Conservation (phyloP, 2,113 vertebrate species). For the Labrus mixtus region DNA sequence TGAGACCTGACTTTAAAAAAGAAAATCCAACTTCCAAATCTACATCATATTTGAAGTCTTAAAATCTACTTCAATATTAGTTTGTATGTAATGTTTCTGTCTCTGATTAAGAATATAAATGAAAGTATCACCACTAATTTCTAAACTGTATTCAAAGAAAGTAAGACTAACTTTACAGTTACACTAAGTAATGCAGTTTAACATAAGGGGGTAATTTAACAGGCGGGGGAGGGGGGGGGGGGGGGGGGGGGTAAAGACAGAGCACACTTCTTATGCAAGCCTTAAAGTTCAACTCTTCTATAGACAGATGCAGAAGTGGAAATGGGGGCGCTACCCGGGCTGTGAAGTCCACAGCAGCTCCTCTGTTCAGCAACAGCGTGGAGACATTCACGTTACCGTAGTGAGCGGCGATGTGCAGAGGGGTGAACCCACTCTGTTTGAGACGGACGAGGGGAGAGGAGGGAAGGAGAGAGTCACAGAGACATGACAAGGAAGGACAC, state of each 20-base stretch:
- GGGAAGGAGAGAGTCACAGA: conserved; percentile 26
- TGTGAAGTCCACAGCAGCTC: conserved; percentile 97
- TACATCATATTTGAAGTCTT: not conserved
- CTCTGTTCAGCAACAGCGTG: conserved; percentile 96
- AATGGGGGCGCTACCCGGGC: conserved; percentile 87
- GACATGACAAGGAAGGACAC: not conserved
- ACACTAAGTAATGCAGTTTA: not conserved
- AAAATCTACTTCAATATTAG: not conserved
- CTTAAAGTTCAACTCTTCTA: conserved; percentile 1
- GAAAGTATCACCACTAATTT: no score
- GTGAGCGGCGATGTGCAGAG: conserved; percentile 93
- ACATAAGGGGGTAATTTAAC: not conserved
- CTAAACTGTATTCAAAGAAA: not conserved
- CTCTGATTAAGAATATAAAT: no score
- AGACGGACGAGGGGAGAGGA: conserved; percentile 58
- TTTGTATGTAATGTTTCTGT: not conserved
- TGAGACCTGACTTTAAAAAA: no score
- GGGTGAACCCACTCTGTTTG: conserved; percentile 95
- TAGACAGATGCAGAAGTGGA: conserved; percentile 12
- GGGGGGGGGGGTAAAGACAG: not conserved
- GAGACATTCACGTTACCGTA: conserved; percentile 98
- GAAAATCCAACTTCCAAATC: no score
- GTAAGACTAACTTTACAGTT: not conserved
- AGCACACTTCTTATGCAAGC: not conserved
- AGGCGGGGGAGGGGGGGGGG: not conserved